Percentiles rank a stretch among this genome's conserved stretches.
Conservation (phyloP, 2,113 vertebrate genomes). For the Oreochromis spilurus region DNA sequence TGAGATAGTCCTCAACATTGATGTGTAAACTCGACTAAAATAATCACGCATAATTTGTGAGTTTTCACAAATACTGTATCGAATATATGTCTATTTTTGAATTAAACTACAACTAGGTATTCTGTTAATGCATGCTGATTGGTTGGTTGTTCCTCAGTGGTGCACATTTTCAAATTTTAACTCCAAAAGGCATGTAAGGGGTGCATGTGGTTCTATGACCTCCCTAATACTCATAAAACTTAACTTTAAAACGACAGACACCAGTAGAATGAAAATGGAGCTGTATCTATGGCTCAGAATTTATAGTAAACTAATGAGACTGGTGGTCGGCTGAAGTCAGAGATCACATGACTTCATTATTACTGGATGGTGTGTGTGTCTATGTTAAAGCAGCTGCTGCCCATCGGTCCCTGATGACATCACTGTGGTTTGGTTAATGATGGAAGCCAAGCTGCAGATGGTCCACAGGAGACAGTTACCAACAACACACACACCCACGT, state of each 20-base stretch:
- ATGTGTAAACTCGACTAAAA: background rate
- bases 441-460: constrained; percentile 66
- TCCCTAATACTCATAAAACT: background rate
- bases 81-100: background rate
- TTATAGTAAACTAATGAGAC: background rate
- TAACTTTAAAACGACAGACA: background rate
- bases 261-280: background rate
- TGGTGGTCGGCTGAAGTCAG: background rate
- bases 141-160: background rate
- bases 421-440: constrained; percentile 58
- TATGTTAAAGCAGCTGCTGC: constrained; percentile 4
- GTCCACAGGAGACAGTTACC: constrained; percentile 40
- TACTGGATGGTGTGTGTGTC: background rate
- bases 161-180: background rate
- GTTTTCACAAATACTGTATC: background rate
- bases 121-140: background rate
- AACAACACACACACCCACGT: background rate
- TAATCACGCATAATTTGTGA: background rate
- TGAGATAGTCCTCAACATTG: background rate
- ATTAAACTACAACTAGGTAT: background rate
- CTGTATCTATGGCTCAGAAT: background rate
- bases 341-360: background rate
- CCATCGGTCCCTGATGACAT: constrained; percentile 29
- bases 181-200: background rate
- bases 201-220: background rate